These are phyloP conservation scores for Ephydatia muelleri DNA, from an alignment of 37 sponge, comb jelly and placozoan genomes.

Conservation along the genomic window DNA sequence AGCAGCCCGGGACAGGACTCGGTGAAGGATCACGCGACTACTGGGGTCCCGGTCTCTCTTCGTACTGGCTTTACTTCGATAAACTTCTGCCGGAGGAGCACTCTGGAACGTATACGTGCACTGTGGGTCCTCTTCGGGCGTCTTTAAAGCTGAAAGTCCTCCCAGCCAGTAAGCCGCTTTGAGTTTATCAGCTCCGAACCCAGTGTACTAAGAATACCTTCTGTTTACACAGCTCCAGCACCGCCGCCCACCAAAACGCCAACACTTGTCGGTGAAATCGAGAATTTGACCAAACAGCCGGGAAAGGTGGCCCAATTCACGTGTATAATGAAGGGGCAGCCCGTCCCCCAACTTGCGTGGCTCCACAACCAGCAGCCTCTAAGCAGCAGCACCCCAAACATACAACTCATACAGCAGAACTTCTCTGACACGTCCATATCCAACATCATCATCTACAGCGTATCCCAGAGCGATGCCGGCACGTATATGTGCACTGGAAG, in stretches of 20 bases:
- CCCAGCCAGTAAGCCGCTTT: background rate
- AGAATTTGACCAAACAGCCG: background rate
- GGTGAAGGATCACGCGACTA: background rate
- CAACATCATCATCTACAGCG: background rate
- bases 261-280: background rate
- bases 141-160: background rate
- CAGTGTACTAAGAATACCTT: background rate
- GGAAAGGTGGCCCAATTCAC: background rate
- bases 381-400: background rate
- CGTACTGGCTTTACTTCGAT: background rate
- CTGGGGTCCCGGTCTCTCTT: background rate
- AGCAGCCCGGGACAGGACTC: background rate
- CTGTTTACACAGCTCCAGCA: background rate
- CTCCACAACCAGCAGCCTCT: conserved; percentile 4
- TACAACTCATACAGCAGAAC: background rate
- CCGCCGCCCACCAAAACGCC: background rate
- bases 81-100: background rate
- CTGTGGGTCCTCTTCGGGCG: background rate
- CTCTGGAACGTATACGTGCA: background rate
- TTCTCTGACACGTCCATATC: background rate
- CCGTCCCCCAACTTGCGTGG: conserved; percentile 30
- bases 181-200: background rate
- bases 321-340: conserved; percentile 31
- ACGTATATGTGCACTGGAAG: background rate
- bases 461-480: background rate